phyloP scores from a whole-genome alignment of 1,140 invertebrate genomes.

The Leptoteleia sp. region DNA sequence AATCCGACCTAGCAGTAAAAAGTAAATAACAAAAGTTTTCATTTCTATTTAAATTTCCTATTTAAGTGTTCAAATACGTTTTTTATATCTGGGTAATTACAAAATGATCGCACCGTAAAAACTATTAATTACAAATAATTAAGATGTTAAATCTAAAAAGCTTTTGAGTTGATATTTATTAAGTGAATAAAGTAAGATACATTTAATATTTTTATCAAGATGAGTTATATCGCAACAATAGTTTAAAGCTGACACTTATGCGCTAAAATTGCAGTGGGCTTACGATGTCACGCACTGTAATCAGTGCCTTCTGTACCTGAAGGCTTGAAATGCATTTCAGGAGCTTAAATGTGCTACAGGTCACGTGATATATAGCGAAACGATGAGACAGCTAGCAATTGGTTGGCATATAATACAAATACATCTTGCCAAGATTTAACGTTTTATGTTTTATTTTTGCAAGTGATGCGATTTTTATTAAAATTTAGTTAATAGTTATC shows the following conservation, averaged over 20 bases:
- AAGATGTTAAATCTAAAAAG: neutral
- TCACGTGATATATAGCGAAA: slow-evolving; percentile 55
- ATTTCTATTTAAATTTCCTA: no score
- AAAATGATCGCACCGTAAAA: no score
- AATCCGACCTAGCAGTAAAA: no score
- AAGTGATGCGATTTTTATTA: no score
- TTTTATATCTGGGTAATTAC: no score
- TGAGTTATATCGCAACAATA: slow-evolving; percentile 38
- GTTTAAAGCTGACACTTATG: slow-evolving; percentile 49
- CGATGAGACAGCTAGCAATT: slow-evolving; percentile 55
- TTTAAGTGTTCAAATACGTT: no score
- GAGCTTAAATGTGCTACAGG: slow-evolving; percentile 49
- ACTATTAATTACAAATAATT: neutral
- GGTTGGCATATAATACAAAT: slow-evolving; percentile 32
- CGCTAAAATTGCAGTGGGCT: slow-evolving; percentile 49
- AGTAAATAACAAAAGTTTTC: no score
- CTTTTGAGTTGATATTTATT: neutral
- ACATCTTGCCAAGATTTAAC: slow-evolving; percentile 12
- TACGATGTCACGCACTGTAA: slow-evolving; percentile 54
- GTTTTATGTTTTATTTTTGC: slow-evolving; percentile 7
- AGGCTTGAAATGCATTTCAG: slow-evolving; percentile 59
- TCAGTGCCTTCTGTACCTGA: slow-evolving; percentile 51
- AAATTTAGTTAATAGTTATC: no score
- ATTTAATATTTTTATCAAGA: slow-evolving; percentile 41
- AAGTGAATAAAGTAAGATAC: slow-evolving; percentile 6